A percentile compares a stretch with the other conserved stretches of the same genome.
These are phyloP conservation scores for Rynchops niger DNA, from an alignment of 2,113 vertebrate genomes.

Conservation along the genomic window DNA sequence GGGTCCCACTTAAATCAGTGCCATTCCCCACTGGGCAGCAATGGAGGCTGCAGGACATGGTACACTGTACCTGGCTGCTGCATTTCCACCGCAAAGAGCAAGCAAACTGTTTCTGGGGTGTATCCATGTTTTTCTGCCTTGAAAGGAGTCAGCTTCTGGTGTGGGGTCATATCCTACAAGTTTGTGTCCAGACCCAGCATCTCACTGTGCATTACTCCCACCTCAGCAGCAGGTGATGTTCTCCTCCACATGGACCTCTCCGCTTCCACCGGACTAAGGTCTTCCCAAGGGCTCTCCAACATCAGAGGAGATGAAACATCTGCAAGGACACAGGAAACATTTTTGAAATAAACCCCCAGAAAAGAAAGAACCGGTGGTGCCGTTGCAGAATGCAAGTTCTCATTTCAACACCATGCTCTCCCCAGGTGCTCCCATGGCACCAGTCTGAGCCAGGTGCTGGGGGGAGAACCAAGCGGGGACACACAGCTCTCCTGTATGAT, in stretches of 20 bases:
- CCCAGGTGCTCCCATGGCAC: neutral
- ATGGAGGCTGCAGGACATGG: fast-evolving
- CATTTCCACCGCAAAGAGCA: neutral
- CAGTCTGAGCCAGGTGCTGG: neutral
- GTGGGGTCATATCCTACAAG: neutral
- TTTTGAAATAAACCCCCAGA: neutral
- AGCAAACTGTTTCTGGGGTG: neutral
- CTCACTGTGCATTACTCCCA: neutral
- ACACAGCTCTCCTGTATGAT: fast-evolving
- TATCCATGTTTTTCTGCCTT: neutral
- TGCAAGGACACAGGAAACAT: neutral
- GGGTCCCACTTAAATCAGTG: neutral
- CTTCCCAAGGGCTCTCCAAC: neutral
- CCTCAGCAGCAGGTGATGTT: neutral
- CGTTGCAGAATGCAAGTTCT: neutral
- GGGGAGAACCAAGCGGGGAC: neutral
- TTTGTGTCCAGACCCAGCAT: neutral
- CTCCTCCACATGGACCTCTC: fast-evolving
- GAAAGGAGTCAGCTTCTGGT: neutral
- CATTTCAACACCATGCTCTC: fast-evolving
- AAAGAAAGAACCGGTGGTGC: neutral
- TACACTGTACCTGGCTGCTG: neutral
- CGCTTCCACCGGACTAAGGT: neutral
- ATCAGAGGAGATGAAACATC: neutral
- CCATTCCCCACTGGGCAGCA: fast-evolving